Conservation (phyloP, 2,797 vertebrate species). For the Lithobates pipiens region DNA sequence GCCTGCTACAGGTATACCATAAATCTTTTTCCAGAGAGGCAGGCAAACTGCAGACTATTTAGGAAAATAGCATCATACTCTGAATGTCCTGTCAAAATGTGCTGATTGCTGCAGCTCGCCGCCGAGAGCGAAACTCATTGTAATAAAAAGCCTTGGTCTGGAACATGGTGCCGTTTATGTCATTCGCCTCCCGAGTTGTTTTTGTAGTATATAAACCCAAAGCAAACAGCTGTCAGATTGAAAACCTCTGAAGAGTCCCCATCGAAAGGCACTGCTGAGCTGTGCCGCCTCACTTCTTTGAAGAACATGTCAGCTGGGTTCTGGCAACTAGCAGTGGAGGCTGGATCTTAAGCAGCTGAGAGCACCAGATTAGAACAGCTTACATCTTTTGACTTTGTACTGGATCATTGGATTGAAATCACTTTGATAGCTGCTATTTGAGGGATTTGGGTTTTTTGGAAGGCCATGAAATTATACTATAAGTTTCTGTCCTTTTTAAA, state of each 20-base stretch:
- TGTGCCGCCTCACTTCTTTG: slow-evolving; percentile 64
- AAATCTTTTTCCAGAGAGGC: slow-evolving; percentile 61
- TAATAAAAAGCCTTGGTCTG: slow-evolving; percentile 65
- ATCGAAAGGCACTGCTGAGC: slow-evolving; percentile 66
- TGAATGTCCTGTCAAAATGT: slow-evolving; percentile 67
- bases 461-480: slow-evolving; percentile 69
- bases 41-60: slow-evolving; percentile 54
- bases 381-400: slow-evolving; percentile 81
- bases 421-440: slow-evolving; percentile 76
- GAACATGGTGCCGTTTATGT: slow-evolving; percentile 64
- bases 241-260: slow-evolving; percentile 72
- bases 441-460: slow-evolving; percentile 68
- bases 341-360: slow-evolving; percentile 80
- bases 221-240: slow-evolving; percentile 81
- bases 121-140: slow-evolving; percentile 64
- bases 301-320: slow-evolving; percentile 70
- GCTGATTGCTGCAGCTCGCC: slow-evolving; percentile 65
- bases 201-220: slow-evolving; percentile 65
- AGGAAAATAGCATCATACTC: slow-evolving; percentile 63
- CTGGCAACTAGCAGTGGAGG: slow-evolving; percentile 72
- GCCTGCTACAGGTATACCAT: slow-evolving; percentile 54
- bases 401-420: slow-evolving; percentile 77
- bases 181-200: slow-evolving; percentile 65
- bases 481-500: slow-evolving; percentile 68
- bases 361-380: slow-evolving; percentile 84